phyloP scores from a whole-genome alignment of 2,113 vertebrate species.

The Apeltes quadracus region DNA sequence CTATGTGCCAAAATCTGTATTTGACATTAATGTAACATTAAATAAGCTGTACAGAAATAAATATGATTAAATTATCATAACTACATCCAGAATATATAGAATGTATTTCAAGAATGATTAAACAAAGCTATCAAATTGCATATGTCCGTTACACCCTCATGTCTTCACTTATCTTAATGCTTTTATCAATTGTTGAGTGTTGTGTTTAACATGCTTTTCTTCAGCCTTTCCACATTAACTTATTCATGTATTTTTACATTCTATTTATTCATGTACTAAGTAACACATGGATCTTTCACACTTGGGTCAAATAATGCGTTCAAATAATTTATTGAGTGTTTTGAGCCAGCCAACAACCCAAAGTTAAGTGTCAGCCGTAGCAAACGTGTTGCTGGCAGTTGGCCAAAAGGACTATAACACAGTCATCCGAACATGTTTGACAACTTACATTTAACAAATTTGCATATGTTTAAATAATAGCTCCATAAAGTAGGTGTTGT shows the following conservation, averaged over 20 bases:
- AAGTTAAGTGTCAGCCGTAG: background rate
- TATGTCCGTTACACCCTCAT: conserved; percentile 42
- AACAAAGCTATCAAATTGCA: conserved; percentile 26
- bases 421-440: conserved; percentile 31
- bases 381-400: background rate
- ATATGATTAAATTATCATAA: conserved; percentile 48
- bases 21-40: conserved; percentile 39
- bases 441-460: conserved; percentile 40
- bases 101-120: conserved; percentile 55
- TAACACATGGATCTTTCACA: conserved; percentile 40
- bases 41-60: conserved; percentile 54
- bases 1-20: conserved; percentile 66
- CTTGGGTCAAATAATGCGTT: conserved; percentile 43
- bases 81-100: conserved; percentile 48
- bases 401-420: conserved; percentile 15
- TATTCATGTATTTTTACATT: conserved; percentile 64
- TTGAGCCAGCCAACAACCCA: background rate
- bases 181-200: conserved; percentile 44
- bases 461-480: conserved; percentile 35
- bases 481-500: conserved; percentile 62
- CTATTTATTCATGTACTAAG: conserved; percentile 71
- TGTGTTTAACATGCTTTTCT: conserved; percentile 48
- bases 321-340: conserved; percentile 50
- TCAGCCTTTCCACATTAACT: conserved; percentile 70
- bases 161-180: conserved; percentile 35